phyloP scores from a whole-genome alignment of 2,888 invertebrate genomes.

The Schizaphis graminum region DNA sequence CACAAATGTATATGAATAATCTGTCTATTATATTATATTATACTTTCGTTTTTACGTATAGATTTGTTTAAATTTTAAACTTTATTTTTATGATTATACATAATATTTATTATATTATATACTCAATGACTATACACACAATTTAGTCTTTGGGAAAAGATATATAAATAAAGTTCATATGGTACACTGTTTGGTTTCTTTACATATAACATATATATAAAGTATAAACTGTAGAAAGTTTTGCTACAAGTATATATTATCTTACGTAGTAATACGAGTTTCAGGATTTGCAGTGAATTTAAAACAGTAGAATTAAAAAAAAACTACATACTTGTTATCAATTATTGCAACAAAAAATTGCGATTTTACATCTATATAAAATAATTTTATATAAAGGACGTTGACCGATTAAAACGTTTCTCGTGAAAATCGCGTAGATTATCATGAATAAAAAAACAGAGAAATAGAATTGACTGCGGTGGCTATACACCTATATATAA shows the following conservation, averaged over 20 bases:
- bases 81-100: not conserved
- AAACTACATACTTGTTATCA: constrained; percentile 14
- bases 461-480: not conserved
- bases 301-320: constrained; percentile 45
- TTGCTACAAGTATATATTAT: not conserved
- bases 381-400: not conserved
- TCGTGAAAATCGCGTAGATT: constrained; percentile 30
- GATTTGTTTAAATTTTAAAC: not conserved
- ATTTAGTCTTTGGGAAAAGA: not conserved
- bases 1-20: not conserved
- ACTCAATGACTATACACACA: not conserved
- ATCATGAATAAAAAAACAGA: not conserved
- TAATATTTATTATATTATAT: not conserved
- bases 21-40: not conserved
- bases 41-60: not conserved
- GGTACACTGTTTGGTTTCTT: not conserved
- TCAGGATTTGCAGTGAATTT: constrained; percentile 15
- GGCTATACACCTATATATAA: not conserved
- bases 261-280: constrained; percentile 5
- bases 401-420: constrained; percentile 54
- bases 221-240: constrained; percentile 37
- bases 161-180: not conserved
- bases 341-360: constrained; percentile 5
- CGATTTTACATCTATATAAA: constrained; percentile 34
- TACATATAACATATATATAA: not conserved